phyloP scores from a whole-genome alignment of 23 tunicate genomes.

The Diplosoma virens region DNA sequence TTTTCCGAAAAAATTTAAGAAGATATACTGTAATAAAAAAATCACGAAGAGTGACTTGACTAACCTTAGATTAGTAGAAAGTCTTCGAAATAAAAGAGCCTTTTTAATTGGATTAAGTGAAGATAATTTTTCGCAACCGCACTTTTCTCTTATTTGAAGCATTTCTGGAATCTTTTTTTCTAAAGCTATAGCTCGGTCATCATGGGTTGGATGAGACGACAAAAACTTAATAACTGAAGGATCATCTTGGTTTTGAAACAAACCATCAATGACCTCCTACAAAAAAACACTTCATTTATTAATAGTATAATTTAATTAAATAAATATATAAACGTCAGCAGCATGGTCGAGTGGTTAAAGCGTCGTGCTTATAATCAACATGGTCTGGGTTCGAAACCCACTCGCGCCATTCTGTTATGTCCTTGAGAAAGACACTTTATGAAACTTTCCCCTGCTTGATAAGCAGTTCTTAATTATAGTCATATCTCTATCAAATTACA shows the following conservation, averaged over 20 bases:
- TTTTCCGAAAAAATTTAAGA: no score
- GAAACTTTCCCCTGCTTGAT: no score
- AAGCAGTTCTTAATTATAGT: no score
- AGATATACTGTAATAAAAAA: background rate
- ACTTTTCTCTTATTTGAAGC: conserved; percentile 29
- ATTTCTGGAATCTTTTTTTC: conserved; percentile 59
- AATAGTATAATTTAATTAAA: background rate
- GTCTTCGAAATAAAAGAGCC: conserved; percentile 50
- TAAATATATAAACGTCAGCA: no score
- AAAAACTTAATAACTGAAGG: conserved; percentile 36
- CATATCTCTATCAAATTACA: no score
- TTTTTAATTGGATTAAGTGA: conserved; percentile 34
- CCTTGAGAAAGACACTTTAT: no score
- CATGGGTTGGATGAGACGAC: conserved; percentile 81
- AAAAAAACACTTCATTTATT: no score
- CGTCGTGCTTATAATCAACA: no score
- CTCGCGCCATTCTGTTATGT: no score
- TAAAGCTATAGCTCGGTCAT: conserved; percentile 46
- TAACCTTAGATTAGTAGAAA: conserved; percentile 48
- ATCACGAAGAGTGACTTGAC: background rate
- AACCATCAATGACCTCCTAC: conserved; percentile 11
- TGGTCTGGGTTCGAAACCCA: no score
- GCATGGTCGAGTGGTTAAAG: no score
- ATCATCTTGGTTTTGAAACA: background rate
- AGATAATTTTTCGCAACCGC: conserved; percentile 55